Percentiles rank a stretch among this genome's conserved stretches.
These are phyloP conservation scores for Seira ritae DNA, from an alignment of 2,888 invertebrate species.

Conservation along the genomic window DNA sequence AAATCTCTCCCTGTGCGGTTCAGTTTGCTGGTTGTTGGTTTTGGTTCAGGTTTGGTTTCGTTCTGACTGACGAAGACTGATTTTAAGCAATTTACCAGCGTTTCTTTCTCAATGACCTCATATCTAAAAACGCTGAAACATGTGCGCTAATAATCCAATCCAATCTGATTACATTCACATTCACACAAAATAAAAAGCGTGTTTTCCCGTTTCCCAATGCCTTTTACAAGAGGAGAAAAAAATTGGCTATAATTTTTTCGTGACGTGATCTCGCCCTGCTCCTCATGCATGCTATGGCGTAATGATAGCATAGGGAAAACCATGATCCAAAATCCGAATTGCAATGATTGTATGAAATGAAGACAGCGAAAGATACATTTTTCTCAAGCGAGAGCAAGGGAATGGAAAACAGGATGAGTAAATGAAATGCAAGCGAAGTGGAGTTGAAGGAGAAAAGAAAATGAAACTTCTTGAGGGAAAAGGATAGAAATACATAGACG, in stretches of 20 bases:
- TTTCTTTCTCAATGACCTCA: conserved; percentile 48
- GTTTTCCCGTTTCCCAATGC: not conserved
- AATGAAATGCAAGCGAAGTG: not conserved
- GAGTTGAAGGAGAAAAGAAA: conserved; percentile 22
- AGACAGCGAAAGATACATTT: conserved; percentile 20
- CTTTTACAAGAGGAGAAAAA: not conserved
- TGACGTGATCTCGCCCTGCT: not conserved
- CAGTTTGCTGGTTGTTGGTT: not conserved
- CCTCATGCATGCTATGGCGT: not conserved
- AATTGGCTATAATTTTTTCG: conserved; percentile 15
- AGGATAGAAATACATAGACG: not conserved
- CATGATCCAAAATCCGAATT: conserved; percentile 42
- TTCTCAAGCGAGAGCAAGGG: not conserved
- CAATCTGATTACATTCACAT: conserved; percentile 25
- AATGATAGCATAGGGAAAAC: conserved; percentile 9
- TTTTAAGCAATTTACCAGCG: conserved; percentile 19
- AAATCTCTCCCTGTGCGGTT: no score
- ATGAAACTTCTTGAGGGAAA: conserved; percentile 8
- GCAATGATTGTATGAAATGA: conserved; percentile 5
- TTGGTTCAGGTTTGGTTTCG: not conserved
- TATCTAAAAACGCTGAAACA: conserved; percentile 40
- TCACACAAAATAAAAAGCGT: not conserved
- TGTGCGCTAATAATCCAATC: conserved; percentile 29
- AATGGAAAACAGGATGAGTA: not conserved
- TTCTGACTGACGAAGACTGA: not conserved